phyloP scores from a whole-genome alignment of 2,797 vertebrate genomes.

The Masticophis lateralis region DNA sequence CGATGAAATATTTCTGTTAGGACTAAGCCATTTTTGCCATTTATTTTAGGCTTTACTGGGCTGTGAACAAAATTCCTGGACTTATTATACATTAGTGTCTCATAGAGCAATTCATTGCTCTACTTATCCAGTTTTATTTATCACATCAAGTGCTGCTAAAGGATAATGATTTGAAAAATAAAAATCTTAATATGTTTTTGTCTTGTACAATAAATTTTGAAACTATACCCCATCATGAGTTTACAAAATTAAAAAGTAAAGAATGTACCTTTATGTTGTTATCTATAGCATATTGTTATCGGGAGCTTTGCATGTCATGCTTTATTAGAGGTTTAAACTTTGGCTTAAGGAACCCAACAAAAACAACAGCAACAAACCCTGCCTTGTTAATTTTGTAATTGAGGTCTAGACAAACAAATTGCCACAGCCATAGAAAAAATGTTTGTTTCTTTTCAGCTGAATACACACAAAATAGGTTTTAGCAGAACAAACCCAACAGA shows the following conservation, averaged over 20 bases:
- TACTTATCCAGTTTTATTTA: conserved; percentile 36
- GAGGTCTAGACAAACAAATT: conserved; percentile 50
- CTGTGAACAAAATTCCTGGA: conserved; percentile 17
- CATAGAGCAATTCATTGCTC: not conserved
- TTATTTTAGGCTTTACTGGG: not conserved
- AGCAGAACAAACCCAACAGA: conserved; percentile 43
- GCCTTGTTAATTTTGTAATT: conserved; percentile 48
- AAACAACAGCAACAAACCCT: conserved; percentile 27
- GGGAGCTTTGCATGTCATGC: conserved; percentile 22
- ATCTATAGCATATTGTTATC: conserved; percentile 16
- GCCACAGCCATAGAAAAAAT: conserved; percentile 23
- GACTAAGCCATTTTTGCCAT: conserved; percentile 2
- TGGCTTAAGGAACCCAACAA: conserved; percentile 36
- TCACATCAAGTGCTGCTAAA: not conserved
- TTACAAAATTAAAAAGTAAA: conserved; percentile 42
- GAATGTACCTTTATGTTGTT: not conserved
- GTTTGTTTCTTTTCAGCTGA: conserved; percentile 47
- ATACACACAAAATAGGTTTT: conserved; percentile 51
- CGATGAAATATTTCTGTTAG: not conserved
- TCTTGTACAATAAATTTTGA: conserved; percentile 27
- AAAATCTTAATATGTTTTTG: conserved; percentile 24
- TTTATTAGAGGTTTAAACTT: conserved; percentile 44
- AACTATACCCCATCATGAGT: conserved; percentile 26
- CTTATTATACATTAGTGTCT: not conserved
- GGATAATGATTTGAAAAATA: conserved; percentile 6